Base-by-base conservation (phyloP, 2,113 vertebrate species). In the Coreoperca whiteheadi region DNA sequence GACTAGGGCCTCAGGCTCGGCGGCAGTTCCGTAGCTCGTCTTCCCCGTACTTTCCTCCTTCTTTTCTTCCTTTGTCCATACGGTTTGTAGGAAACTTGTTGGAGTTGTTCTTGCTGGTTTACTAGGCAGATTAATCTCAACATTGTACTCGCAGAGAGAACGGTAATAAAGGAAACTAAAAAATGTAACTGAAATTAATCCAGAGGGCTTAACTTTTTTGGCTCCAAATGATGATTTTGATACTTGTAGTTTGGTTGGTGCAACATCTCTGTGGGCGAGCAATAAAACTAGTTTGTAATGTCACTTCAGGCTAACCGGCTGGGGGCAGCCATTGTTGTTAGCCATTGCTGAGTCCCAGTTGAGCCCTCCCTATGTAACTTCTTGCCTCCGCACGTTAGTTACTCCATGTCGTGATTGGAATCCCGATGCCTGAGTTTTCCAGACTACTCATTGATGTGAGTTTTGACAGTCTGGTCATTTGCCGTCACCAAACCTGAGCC, bases 1-100 rank as follows among this genome's bases (percentile, higher is more conserved):
- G 71, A 85, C 65, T 68, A 16, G 18, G 77, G 78, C 85, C 79
- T 80, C 25, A 43, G 84, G 80, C 73, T 63, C 64, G 59, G 30
- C 18, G 6, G 30, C 67, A 53, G 63, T 43, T 50, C 57, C 23
- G 39, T 53, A 46, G 50, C 67, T 68, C 28, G 56, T 77, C 39
- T 74, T 66, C 46, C 56, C 56, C 56, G 57, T 11, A 2, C 11
- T 69, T 70, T 46, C 16, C 32, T 69, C 11, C 21, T 82, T 61
- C 41, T 74, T 60, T 3, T 25, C 56, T 78, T 78, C 16, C 21
- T 54, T 61, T 41, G 21, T 66, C 41, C 16, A 51, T 15, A 16
- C 16, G 20, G 14, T 21, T 25, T 48, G 48, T 50, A 70, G 60
- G 32, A 53, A 59, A 71, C 11, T 43, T 46, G 43, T 34, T 74